These are phyloP conservation scores for Acanthosepion esculentum DNA, from an alignment of 2,888 invertebrate species.

Conservation along the genomic window DNA sequence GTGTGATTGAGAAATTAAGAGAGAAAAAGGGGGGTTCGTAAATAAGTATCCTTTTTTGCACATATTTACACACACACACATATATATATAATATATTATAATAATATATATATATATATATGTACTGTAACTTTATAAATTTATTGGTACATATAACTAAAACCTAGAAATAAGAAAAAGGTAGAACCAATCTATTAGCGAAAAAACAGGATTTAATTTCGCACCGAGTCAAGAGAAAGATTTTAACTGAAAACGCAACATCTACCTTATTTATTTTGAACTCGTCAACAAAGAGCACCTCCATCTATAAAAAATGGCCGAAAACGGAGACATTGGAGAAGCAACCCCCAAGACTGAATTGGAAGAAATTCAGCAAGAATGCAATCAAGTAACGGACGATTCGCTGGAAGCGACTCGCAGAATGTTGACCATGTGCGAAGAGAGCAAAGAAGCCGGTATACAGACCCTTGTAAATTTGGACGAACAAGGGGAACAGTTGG, in stretches of 20 bases:
- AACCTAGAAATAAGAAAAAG: not conserved
- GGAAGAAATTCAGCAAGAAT: not conserved
- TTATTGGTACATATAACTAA: not conserved
- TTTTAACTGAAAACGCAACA: not conserved
- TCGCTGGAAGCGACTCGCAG: slow-evolving; percentile 68
- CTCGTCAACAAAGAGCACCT: not conserved
- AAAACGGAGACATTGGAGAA: not conserved
- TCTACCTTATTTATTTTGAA: not conserved
- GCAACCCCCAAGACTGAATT: slow-evolving; percentile 25
- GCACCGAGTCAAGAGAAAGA: not conserved
- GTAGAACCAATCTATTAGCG: not conserved
- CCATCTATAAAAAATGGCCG: not conserved
- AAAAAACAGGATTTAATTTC: not conserved
- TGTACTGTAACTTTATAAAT: not conserved
- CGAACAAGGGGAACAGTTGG: slow-evolving; percentile 99
- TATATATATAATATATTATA: not conserved
- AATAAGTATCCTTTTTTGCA: not conserved
- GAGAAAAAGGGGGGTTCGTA: not conserved
- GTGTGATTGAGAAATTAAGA: not conserved
- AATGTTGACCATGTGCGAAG: slow-evolving; percentile 63
- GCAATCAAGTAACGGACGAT: not conserved
- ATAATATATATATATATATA: too few species aligned
- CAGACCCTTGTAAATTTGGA: slow-evolving; percentile 99
- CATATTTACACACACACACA: too few species aligned
- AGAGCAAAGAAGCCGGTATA: slow-evolving; percentile 99